phyloP scores from a whole-genome alignment of 2,113 vertebrate species.

The Pelusios castaneus region DNA sequence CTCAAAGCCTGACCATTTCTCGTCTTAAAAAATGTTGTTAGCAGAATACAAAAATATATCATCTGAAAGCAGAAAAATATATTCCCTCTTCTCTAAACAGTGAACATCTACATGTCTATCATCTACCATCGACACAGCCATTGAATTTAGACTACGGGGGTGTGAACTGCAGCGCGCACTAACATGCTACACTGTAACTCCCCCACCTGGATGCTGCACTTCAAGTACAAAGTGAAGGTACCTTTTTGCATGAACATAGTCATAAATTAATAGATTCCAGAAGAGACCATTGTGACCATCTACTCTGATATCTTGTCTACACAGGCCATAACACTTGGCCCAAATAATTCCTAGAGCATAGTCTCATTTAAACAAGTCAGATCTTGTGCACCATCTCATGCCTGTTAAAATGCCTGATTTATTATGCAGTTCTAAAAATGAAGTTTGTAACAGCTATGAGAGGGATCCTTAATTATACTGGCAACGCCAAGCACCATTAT shows the following conservation, averaged over 20 bases:
- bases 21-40: neutral
- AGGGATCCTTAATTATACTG: neutral
- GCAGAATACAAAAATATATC: neutral
- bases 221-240: neutral
- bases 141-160: neutral
- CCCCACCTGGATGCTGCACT: neutral
- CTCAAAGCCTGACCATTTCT: neutral
- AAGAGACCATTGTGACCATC: neutral
- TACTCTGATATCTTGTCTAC: neutral
- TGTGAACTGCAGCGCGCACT: neutral
- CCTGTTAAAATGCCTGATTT: neutral
- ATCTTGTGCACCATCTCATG: neutral
- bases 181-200: neutral
- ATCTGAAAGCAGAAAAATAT: accelerated
- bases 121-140: neutral
- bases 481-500: neutral
- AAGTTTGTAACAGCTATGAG: neutral
- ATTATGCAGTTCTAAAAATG: neutral
- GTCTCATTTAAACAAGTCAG: neutral
- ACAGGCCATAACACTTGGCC: neutral
- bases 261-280: neutral
- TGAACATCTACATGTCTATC: neutral
- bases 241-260: neutral
- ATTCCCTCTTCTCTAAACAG: neutral
- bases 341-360: neutral